Conservation (phyloP, 2,797 vertebrate genomes). For the Balearica regulorum region DNA sequence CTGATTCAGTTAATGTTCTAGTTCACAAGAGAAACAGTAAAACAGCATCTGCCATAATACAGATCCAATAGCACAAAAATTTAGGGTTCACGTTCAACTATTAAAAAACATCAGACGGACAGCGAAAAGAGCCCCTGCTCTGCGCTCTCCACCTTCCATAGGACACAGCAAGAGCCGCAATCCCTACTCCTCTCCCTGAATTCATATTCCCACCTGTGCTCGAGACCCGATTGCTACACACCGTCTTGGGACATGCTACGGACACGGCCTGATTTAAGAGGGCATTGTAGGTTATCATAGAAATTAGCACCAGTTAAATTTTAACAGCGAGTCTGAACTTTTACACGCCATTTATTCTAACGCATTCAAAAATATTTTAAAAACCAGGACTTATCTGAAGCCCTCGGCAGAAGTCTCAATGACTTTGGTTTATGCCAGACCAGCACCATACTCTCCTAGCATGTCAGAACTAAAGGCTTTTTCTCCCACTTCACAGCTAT, state of each 20-base stretch:
- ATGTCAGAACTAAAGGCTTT: not conserved
- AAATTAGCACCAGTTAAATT: not conserved
- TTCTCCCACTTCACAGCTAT: not conserved
- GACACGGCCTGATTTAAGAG: not conserved
- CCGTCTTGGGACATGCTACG: not conserved
- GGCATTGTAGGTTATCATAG: no score
- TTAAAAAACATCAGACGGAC: rapidly evolving
- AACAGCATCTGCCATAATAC: not conserved
- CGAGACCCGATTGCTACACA: rapidly evolving
- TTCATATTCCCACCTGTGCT: not conserved
- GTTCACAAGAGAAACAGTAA: not conserved
- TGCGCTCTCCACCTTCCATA: rapidly evolving
- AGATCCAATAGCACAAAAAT: not conserved
- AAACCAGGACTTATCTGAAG: not conserved
- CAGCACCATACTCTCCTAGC: rapidly evolving
- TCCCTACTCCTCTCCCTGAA: rapidly evolving
- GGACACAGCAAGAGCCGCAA: not conserved
- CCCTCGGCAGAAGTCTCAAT: not conserved
- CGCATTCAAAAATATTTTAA: not conserved
- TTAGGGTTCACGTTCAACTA: not conserved
- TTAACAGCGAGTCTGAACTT: not conserved
- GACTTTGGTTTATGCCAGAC: not conserved
- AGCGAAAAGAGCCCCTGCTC: not conserved
- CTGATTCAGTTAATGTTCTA: not conserved
- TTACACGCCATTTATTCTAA: not conserved